These are phyloP conservation scores for Apodemia zela DNA, from an alignment of 2,888 invertebrate genomes.

Conservation along the genomic window DNA sequence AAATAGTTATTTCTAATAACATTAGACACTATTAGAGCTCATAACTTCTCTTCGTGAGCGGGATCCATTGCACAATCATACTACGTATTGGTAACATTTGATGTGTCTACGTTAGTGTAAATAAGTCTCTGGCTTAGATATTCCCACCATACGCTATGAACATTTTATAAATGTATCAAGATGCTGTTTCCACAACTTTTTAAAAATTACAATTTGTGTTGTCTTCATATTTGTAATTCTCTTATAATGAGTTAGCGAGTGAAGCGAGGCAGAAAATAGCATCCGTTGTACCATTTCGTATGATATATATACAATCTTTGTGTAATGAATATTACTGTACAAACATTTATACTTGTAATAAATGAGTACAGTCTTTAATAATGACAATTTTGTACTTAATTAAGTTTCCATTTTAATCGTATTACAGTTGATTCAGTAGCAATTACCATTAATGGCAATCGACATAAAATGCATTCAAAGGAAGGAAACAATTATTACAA, in stretches of 20 bases:
- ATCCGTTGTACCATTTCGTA: slow-evolving; percentile 14
- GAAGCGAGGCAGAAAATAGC: slow-evolving; percentile 21
- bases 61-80: neutral
- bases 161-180: neutral
- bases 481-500: no score
- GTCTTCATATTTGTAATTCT: slow-evolving; percentile 6
- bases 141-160: neutral
- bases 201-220: slow-evolving; percentile 2
- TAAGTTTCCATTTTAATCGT: neutral
- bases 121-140: neutral
- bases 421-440: no score
- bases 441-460: no score
- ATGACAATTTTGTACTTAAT: neutral
- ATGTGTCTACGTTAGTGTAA: neutral
- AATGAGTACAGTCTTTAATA: neutral
- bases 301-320: neutral
- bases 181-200: slow-evolving; percentile 11
- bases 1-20: no score
- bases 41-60: no score
- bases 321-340: slow-evolving; percentile 1
- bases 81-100: neutral
- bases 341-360: slow-evolving; percentile 5
- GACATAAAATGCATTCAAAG: no score
- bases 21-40: neutral
- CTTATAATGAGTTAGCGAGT: neutral